A percentile compares a stretch with the other conserved stretches of the same genome.
Conservation (phyloP, 2,113 vertebrate genomes). For the Raja brachyura region DNA sequence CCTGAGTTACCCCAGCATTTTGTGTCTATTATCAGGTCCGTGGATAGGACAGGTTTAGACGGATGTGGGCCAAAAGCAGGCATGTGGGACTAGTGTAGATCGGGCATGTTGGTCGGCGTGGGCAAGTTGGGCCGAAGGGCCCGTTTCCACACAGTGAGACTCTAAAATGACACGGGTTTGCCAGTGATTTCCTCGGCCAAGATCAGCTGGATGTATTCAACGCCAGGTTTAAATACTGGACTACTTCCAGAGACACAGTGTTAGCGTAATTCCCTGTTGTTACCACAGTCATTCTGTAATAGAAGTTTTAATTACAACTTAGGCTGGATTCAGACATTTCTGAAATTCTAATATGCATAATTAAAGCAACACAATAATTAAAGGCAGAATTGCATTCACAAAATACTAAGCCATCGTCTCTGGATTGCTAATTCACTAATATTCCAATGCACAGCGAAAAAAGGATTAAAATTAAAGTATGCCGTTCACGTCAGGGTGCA, state of each 20-base stretch:
- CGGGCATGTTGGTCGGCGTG: too few relatives aligned
- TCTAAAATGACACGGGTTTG: slow-evolving; percentile 19
- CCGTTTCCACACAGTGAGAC: neutral
- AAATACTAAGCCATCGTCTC: slow-evolving; percentile 30
- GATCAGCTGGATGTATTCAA: slow-evolving; percentile 28
- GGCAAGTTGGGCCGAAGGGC: too few relatives aligned
- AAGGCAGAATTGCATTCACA: slow-evolving; percentile 28
- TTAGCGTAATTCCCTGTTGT: slow-evolving; percentile 36
- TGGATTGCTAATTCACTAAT: neutral
- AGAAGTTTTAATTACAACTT: slow-evolving; percentile 38
- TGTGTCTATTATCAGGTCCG: too few relatives aligned
- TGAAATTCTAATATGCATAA: slow-evolving; percentile 38
- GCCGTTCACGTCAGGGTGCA: neutral
- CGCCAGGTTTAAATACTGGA: neutral
- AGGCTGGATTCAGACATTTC: slow-evolving; percentile 34
- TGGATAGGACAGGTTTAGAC: too few relatives aligned
- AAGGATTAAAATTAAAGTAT: slow-evolving; percentile 22
- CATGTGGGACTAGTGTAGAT: too few relatives aligned
- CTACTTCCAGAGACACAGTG: slow-evolving; percentile 34
- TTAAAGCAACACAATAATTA: slow-evolving; percentile 38
- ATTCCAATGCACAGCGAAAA: neutral
- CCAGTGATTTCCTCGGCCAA: neutral
- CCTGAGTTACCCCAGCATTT: too few relatives aligned
- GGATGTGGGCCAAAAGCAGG: too few relatives aligned
- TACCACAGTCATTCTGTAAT: slow-evolving; percentile 35